Percentiles rank a stretch among this genome's conserved stretches.
phyloP scores from a whole-genome alignment of 2,113 vertebrate genomes.

The Ailurus styani region DNA sequence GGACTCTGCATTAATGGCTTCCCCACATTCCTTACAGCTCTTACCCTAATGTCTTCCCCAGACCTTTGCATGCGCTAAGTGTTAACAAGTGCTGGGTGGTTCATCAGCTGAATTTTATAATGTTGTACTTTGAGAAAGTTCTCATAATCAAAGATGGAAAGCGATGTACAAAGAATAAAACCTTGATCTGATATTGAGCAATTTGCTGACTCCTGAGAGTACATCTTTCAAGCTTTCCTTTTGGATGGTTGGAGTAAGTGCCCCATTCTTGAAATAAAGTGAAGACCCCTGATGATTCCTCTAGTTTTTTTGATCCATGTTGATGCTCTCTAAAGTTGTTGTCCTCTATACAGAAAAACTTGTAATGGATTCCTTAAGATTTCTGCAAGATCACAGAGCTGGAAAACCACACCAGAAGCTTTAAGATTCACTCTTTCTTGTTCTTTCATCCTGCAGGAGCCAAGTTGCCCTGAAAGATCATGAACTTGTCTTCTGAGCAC shows the following conservation, averaged over 20 bases:
- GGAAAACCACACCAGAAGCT: background rate
- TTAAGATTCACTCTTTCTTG: background rate
- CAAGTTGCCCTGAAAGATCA: conserved; percentile 13
- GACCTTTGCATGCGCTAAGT: fast-evolving
- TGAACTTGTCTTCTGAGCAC: conserved; percentile 62
- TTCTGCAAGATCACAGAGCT: background rate
- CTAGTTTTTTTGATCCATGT: background rate
- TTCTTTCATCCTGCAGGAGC: conserved; percentile 46
- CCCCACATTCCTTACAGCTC: background rate
- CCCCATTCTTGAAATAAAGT: background rate
- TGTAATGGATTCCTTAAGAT: background rate
- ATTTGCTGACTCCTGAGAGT: background rate
- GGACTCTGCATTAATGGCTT: background rate
- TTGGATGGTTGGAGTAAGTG: background rate
- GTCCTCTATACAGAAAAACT: fast-evolving
- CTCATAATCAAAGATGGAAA: background rate
- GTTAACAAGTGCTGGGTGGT: background rate
- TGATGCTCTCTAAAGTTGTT: background rate
- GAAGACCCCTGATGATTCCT: background rate
- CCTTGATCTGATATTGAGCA: background rate
- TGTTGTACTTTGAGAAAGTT: background rate
- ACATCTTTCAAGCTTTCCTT: background rate
- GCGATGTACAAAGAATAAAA: background rate
- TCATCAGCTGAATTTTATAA: background rate
- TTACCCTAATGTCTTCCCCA: background rate